These are phyloP conservation scores for Antennarius striatus DNA, from an alignment of 2,113 vertebrate genomes.

Conservation along the genomic window DNA sequence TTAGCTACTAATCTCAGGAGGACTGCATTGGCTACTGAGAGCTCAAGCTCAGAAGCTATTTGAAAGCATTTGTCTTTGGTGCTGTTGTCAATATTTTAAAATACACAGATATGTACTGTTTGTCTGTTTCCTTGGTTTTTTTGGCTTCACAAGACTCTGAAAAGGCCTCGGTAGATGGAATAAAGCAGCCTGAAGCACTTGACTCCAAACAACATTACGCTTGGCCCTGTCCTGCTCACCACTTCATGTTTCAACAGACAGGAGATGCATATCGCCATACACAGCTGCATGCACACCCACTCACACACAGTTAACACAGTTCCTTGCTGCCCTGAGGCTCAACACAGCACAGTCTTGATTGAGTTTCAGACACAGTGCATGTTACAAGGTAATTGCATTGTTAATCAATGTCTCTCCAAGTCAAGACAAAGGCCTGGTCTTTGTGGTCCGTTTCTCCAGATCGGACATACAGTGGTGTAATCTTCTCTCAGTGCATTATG, in stretches of 20 bases:
- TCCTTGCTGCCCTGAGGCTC: constrained; percentile 59
- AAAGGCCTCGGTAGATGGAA: constrained; percentile 47
- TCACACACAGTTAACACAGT: constrained; percentile 37
- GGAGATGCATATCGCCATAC: constrained; percentile 38
- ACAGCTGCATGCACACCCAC: constrained; percentile 24
- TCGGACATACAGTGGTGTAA: constrained; percentile 72
- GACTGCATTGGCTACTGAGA: constrained; percentile 23
- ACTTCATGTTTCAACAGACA: constrained; percentile 54
- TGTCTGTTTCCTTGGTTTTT: constrained; percentile 48
- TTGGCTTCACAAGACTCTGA: constrained; percentile 42
- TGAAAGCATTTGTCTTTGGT: constrained; percentile 21
- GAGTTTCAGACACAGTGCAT: constrained; percentile 78
- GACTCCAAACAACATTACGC: constrained; percentile 30
- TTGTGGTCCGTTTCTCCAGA: constrained; percentile 64
- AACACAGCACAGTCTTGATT: constrained; percentile 68
- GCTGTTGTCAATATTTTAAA: constrained; percentile 38
- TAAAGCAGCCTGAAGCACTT: constrained; percentile 52
- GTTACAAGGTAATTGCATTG: constrained; percentile 81
- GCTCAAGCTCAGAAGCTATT: constrained; percentile 10
- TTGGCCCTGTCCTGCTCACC: constrained; percentile 44
- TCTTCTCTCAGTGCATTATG: constrained; percentile 70
- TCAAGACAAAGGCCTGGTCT: constrained; percentile 69
- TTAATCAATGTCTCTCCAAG: constrained; percentile 81
- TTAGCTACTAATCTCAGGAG: constrained; percentile 30
- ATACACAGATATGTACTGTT: constrained; percentile 47